Percentiles rank a stretch among this genome's conserved stretches.
phyloP scores from a whole-genome alignment of 92 coral and sea anemone species.

The Blastomussa wellsi region DNA sequence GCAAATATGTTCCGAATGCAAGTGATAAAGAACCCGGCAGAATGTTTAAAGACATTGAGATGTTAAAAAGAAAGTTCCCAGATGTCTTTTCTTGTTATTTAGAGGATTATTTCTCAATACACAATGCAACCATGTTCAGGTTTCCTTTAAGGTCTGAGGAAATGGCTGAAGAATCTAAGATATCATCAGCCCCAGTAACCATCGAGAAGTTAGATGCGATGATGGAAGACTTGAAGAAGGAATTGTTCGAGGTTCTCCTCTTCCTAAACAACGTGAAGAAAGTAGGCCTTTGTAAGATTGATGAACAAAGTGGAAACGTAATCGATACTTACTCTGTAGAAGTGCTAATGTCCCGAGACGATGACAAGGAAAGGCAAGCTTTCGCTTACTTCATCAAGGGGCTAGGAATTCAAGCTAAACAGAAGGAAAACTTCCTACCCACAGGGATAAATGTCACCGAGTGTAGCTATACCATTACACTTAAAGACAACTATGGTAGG shows the following conservation, averaged over 20 bases:
- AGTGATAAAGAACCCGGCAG: constrained; percentile 65
- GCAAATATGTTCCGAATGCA: constrained; percentile 67
- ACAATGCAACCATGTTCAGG: constrained; percentile 78
- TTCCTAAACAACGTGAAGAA: constrained; percentile 81
- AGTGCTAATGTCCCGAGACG: constrained; percentile 42
- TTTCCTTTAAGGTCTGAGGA: constrained; percentile 61
- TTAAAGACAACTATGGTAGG: constrained; percentile 53
- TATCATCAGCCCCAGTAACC: constrained; percentile 15
- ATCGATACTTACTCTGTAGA: constrained; percentile 49
- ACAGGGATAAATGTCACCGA: constrained; percentile 45
- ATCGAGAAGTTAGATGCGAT: constrained; percentile 44
- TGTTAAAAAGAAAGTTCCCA: constrained; percentile 48
- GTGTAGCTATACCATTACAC: constrained; percentile 51
- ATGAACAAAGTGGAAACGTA: constrained; percentile 41
- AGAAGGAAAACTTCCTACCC: constrained; percentile 38
- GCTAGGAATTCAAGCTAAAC: constrained; percentile 21
- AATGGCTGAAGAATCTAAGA: constrained; percentile 54
- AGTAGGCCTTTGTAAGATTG: constrained; percentile 57
- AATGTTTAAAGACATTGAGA: constrained; percentile 48
- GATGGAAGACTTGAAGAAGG: constrained; percentile 57
- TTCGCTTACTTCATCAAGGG: constrained; percentile 38
- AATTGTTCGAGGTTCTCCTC: constrained; percentile 68
- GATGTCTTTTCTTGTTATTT: constrained; percentile 77
- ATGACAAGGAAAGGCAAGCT: constrained; percentile 46
- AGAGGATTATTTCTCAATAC: constrained; percentile 55